These are phyloP conservation scores for Sitta carolinensis DNA, from an alignment of 2,797 vertebrate species.

Conservation along the genomic window DNA sequence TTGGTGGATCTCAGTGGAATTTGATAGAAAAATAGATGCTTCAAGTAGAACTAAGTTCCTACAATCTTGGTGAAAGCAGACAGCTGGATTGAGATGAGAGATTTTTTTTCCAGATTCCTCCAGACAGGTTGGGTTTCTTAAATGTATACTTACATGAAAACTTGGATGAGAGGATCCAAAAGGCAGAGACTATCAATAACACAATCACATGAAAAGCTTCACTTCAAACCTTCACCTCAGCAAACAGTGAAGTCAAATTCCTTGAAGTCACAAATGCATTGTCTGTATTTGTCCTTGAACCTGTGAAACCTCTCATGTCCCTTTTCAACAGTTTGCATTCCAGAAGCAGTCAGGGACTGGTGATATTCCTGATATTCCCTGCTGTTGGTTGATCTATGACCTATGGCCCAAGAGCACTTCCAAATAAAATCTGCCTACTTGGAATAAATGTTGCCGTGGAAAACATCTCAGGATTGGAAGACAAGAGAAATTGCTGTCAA, in stretches of 20 bases:
- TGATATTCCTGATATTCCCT: background rate
- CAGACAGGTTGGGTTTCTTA: background rate
- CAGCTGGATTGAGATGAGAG: background rate
- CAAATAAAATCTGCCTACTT: background rate
- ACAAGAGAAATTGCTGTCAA: conserved; percentile 19
- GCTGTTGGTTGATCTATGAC: background rate
- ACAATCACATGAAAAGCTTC: background rate
- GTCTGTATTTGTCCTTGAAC: background rate
- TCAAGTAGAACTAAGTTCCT: background rate
- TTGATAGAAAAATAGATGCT: background rate
- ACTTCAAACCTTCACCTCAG: background rate
- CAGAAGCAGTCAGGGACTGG: background rate
- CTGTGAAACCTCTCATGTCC: background rate
- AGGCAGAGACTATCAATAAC: background rate
- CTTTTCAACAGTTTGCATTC: background rate
- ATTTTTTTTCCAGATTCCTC: background rate
- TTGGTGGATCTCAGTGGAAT: background rate
- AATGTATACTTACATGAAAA: background rate
- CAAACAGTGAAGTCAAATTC: background rate
- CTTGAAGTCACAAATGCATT: background rate
- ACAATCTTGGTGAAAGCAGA: background rate
- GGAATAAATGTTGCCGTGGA: background rate
- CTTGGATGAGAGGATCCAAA: background rate
- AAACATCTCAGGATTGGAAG: background rate
- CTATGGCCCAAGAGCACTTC: background rate